phyloP scores from a whole-genome alignment of 2,888 invertebrate species.

The Neocrepidodera transversa region DNA sequence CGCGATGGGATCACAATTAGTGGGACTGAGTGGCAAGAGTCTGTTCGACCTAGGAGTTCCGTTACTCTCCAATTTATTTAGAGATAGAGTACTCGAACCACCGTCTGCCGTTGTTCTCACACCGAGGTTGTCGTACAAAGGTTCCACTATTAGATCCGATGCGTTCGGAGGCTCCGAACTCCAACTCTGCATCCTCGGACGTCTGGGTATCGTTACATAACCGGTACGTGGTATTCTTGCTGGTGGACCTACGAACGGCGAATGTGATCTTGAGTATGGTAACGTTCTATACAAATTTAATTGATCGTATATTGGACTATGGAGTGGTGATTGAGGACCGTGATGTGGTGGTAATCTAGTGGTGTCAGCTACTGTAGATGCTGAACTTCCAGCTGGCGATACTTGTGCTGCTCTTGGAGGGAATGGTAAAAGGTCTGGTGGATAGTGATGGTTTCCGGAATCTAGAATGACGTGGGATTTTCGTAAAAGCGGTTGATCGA shows the following conservation, averaged over 20 bases:
- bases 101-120: constrained; percentile 85
- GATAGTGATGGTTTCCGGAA: constrained; percentile 65
- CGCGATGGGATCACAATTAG: constrained; percentile 63
- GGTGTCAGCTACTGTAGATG: constrained; percentile 80
- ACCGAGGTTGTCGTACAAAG: constrained; percentile 87
- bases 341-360: constrained; percentile 61
- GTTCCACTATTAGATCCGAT: constrained; percentile 65
- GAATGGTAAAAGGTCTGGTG: constrained; percentile 83
- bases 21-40: constrained; percentile 53
- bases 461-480: constrained; percentile 65
- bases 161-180: constrained; percentile 63
- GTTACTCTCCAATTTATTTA: constrained; percentile 74
- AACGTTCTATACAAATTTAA: constrained; percentile 76
- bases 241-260: constrained; percentile 72
- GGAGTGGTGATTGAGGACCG: constrained; percentile 62
- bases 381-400: constrained; percentile 81
- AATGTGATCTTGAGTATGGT: constrained; percentile 78
- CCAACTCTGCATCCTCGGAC: constrained; percentile 85
- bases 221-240: constrained; percentile 66
- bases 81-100: constrained; percentile 69
- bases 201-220: constrained; percentile 85
- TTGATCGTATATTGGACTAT: constrained; percentile 74
- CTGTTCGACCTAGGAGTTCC: constrained; percentile 60
- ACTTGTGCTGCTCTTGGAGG: constrained; percentile 71
- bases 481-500: constrained; percentile 67